phyloP scores from a whole-genome alignment of 2,797 vertebrate genomes.

The Alectoris magna region DNA sequence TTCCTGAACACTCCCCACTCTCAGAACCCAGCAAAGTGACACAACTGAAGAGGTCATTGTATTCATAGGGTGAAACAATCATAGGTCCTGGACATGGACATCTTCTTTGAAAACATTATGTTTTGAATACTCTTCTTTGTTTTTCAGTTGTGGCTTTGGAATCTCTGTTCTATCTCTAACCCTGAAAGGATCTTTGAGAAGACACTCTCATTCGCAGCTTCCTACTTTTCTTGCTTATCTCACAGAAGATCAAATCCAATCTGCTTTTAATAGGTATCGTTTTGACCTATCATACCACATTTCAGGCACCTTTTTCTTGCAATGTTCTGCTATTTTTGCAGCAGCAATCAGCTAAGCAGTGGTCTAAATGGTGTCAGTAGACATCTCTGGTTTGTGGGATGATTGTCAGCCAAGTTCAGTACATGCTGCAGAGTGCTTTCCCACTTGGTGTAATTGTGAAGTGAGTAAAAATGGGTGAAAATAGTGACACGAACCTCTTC shows the following conservation, averaged over 20 bases:
- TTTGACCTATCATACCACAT: neutral
- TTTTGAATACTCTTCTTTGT: neutral
- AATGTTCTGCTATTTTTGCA: neutral
- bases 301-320: neutral
- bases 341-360: neutral
- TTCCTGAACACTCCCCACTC: neutral
- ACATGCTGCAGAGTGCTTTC: neutral
- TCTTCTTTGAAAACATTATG: neutral
- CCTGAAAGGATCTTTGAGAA: neutral
- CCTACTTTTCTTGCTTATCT: neutral
- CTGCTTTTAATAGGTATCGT: neutral
- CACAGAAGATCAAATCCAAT: neutral
- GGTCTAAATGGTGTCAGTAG: neutral
- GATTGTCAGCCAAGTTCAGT: neutral
- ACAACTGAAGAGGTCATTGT: too few species aligned
- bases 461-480: neutral
- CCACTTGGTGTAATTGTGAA: neutral
- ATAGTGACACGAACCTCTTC: neutral
- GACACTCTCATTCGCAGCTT: neutral
- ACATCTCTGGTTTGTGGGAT: neutral
- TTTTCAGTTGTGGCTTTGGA: neutral
- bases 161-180: neutral
- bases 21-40: neutral
- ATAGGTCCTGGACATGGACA: neutral
- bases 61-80: too few species aligned